Conservation (phyloP, 2,888 invertebrate genomes). For the Leucophenga montana region DNA sequence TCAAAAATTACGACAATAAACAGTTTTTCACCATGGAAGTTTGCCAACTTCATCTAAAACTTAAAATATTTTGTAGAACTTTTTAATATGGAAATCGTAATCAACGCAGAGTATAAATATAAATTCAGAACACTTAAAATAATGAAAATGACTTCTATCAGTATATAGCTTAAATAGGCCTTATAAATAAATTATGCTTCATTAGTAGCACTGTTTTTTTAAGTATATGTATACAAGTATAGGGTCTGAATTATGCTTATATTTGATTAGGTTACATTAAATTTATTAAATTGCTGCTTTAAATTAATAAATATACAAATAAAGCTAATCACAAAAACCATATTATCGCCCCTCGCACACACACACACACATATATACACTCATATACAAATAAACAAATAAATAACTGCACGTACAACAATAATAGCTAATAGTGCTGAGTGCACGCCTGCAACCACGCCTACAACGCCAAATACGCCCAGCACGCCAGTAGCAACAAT, state of each 20-base stretch:
- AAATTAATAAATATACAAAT: neutral
- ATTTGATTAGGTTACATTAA: neutral
- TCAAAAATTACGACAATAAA: too few species aligned
- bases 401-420: neutral
- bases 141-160: too few species aligned
- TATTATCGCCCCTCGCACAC: neutral
- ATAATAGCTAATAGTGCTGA: constrained; percentile 33
- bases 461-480: neutral
- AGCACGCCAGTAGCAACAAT: constrained; percentile 26
- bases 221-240: too few species aligned
- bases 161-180: too few species aligned
- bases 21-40: too few species aligned
- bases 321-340: neutral
- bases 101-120: too few species aligned
- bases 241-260: neutral
- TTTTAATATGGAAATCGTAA: too few species aligned
- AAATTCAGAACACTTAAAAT: too few species aligned
- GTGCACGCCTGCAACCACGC: constrained; percentile 26
- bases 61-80: too few species aligned
- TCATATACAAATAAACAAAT: neutral
- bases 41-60: too few species aligned
- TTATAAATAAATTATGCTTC: too few species aligned
- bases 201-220: too few species aligned
- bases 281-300: neutral
- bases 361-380: neutral